Percentiles rank a stretch among this genome's conserved stretches.
Conservation (phyloP, 2,113 vertebrate species). For the Raja brachyura region DNA sequence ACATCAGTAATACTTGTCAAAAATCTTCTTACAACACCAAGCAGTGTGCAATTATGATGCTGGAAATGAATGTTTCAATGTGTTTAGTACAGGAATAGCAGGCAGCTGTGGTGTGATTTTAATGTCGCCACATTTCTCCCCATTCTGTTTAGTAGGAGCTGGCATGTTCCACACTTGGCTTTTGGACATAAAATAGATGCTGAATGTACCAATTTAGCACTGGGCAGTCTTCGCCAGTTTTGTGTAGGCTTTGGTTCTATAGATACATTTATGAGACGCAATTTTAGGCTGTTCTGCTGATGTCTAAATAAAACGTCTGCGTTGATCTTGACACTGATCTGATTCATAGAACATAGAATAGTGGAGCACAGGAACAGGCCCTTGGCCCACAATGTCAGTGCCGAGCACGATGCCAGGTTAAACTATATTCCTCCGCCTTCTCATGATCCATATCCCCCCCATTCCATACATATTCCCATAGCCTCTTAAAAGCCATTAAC, state of each 20-base stretch:
- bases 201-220: not conserved
- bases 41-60: not conserved
- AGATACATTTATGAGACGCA: not conserved
- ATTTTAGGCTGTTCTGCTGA: not conserved
- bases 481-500: too few species aligned
- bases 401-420: too few species aligned
- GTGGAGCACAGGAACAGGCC: too few species aligned
- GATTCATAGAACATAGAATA: not conserved
- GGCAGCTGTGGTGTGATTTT: not conserved
- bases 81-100: not conserved
- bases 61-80: conserved; percentile 1
- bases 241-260: too few species aligned
- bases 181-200: not conserved
- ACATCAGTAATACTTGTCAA: conserved; percentile 15
- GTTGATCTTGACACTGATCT: not conserved
- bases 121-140: not conserved
- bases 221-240: too few species aligned
- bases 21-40: not conserved
- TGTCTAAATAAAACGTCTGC: not conserved
- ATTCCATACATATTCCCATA: too few species aligned
- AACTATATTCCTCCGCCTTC: too few species aligned
- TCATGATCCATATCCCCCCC: too few species aligned
- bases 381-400: too few species aligned
- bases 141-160: not conserved
- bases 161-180: not conserved